Base-by-base conservation (phyloP, 2,888 invertebrate genomes). In the Hesperia comma region DNA sequence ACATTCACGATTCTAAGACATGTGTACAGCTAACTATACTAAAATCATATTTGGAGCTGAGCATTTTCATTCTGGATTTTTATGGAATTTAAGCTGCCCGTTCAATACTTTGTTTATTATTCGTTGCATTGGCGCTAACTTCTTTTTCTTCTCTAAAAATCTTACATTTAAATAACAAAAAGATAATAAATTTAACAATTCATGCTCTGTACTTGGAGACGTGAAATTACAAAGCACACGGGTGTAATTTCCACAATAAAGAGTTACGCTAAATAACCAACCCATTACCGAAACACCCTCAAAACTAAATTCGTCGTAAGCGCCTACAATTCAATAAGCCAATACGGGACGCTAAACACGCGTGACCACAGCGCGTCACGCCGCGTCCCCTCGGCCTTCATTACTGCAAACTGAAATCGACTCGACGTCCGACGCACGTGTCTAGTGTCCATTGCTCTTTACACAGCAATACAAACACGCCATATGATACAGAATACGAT, bases 341-440 rank as follows among this genome's bases (percentile, higher is more conserved):
- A 72, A 72, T 70, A 63, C 33, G 60, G 70, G 49, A 69, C 70
- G 70, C 71, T 74, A 78, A 79, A 75, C 76, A 67, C 72, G 78
- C 83, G 83, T 85, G 86, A 87, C 87, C 87, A 79, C 85, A 83
- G 68, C 70, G 74, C 70, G 72, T 67, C 67, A 66, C 55, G 58
- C 54, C 61, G 62, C 69, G 53, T 49, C 61, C 60, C 60, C 53
- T 49, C 37, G 26, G 32, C 62, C 61, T 57, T 64, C 55, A 68
- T 61, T 62, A 68, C 55, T 51, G 56, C 63, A 40, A 55, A 57
- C 56, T 61, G 54, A 41, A 55, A 61, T 57, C 57, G 55, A 61
- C 55, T 62, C 49, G 43, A 21, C 54, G 46, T 49, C 61, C 61
- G 17, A 62, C 62, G 49, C 67, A 60, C 67, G 67, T 61, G 67